Percentiles rank a stretch among this genome's conserved stretches.
phyloP scores from a whole-genome alignment of 2,888 invertebrate genomes.

The Agrochola litura region DNA sequence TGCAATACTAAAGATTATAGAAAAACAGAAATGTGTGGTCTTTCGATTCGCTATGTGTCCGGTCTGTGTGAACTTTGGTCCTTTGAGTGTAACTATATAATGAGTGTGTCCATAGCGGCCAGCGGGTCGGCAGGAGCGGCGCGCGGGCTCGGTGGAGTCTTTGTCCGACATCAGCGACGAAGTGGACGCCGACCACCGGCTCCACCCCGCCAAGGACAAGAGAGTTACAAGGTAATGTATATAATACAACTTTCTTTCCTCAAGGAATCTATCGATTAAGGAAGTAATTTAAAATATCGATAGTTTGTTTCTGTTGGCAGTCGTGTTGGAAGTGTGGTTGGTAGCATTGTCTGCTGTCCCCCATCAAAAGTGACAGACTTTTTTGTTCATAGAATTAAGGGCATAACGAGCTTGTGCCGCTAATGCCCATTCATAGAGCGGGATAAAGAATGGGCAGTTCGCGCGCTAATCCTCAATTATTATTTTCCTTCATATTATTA shows the following conservation, averaged over 20 bases:
- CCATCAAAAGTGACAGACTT: not conserved
- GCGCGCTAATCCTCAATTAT: too few species aligned
- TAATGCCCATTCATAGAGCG: too few species aligned
- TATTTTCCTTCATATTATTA: too few species aligned
- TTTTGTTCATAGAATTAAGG: not conserved
- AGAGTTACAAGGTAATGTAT: slow-evolving; percentile 31
- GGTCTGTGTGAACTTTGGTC: not conserved
- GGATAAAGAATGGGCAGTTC: too few species aligned
- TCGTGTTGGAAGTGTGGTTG: not conserved
- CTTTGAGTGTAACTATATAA: not conserved
- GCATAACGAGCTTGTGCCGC: too few species aligned
- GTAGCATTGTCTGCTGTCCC: not conserved
- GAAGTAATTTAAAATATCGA: not conserved
- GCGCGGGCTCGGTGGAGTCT: slow-evolving; percentile 74
- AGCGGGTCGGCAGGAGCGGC: slow-evolving; percentile 72
- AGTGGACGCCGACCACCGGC: slow-evolving; percentile 68
- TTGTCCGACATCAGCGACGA: slow-evolving; percentile 87
- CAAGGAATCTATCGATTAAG: not conserved
- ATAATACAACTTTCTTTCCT: not conserved
- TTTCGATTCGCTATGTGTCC: not conserved
- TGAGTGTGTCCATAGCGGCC: slow-evolving; percentile 66
- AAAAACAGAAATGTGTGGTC: not conserved
- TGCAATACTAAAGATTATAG: not conserved
- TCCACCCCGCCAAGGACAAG: slow-evolving; percentile 21
- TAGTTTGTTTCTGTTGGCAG: not conserved